Base-by-base conservation (phyloP, 2,797 vertebrate genomes). In the Pipistrellus nathusii region DNA sequence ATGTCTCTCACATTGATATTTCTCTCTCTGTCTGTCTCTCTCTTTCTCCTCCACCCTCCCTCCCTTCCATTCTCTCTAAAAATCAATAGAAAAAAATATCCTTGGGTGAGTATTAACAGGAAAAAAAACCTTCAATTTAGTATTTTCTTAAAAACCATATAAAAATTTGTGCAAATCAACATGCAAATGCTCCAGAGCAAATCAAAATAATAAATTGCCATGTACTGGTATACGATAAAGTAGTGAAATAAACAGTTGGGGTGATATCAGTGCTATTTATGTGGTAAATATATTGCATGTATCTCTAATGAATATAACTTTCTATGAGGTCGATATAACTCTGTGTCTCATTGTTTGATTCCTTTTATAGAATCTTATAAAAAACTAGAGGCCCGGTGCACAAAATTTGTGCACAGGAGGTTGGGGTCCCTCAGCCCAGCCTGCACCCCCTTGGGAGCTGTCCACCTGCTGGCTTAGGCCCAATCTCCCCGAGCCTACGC, bases 101-200 rank as follows among this genome's bases (percentile, higher is more conserved):
- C 25, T 62, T 62, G 27, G 59, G 27, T 62, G 59, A 62, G 27
- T 12, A 62, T 62, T 62, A 62, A 62, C 5, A 30, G 25, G 14
- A 62, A 62, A 62, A 55, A 55, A 25, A 57, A 57, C 25, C 57
- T 62, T 62, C 62, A 85, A 27, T 82, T 2, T 93, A 48, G n/a
- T 80, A 83, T 71, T 89, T 87, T 83, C 69, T 87, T 75, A 83
- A 91, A 91, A 85, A 51, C 53, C 4, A 44, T 88, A 85, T 41
- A 35, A 85, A 76, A 66, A 77, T 75, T 66, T 75, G 27, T 90
- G 4, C 73, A 44, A 55, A 55, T 23, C 20, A 23, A 55, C 53
- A 23, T 55, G 23, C 82, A 83, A 83, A 44, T 72, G 85, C 14
- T 75, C 18, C 5, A 81, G 18, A 81, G 12, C 41, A 88, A 85